Base-by-base conservation (phyloP, 2,797 vertebrate genomes). In the Sebastes hubbsi region DNA sequence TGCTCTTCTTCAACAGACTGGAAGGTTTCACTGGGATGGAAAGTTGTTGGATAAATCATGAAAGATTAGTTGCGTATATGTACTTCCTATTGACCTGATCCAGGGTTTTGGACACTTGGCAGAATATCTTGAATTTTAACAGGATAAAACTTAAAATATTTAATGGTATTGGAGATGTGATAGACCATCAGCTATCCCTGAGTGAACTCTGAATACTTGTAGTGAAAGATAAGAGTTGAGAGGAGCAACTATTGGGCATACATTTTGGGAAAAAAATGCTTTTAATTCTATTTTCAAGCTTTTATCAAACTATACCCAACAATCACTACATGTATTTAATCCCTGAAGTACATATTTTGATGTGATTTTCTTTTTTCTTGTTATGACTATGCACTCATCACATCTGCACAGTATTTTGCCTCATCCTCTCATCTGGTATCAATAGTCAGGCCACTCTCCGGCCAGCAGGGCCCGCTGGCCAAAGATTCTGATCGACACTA, bases 351-450 rank as follows among this genome's bases (percentile, higher is more conserved):
- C 10, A 36, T 78, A 52, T 80, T 69, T 80, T 24, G 29, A 64
- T 66, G 49, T 75, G 63, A 71, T 83, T 84, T 67, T 63, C 30
- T 55, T 75, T 59, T 30, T 78, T 60, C 71, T 66, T 88, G 81
- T 87, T 89, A 72, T 81, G 72, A 87, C 79, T 82, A 8, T 52
- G 64, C 77, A n/a, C 49, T 73, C 59, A 77, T 87, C 81, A 84
- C 92, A 93, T 93, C 91, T 94, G 91, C 82, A 87, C 76, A 77
- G 72, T 89, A 75, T 92, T 93, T 94, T 84, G 78, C 78, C 89
- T 93, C 81, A 86, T 91, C 80, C 77, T 89, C 77, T 88, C 91
- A 94, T 91, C 88, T 94, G 94, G 91, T 86, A 93, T 89, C 89
- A 92, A 92, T 91, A 88, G 79, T 69, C 68, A 22, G 76, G 29